Conservation (phyloP, 2,888 invertebrate species). For the Sthenelais limicola region DNA sequence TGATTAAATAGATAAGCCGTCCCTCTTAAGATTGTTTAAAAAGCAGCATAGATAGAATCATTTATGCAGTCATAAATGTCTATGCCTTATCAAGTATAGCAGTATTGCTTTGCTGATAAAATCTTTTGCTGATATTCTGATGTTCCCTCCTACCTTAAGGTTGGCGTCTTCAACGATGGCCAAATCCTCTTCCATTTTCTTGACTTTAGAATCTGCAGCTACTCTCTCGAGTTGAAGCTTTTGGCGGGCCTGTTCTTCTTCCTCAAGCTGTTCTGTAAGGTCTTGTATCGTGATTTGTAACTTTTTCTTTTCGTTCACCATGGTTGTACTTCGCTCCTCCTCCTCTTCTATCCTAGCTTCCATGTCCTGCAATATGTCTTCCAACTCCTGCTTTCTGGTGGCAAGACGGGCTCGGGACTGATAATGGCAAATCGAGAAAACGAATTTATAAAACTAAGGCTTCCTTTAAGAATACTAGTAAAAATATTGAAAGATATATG, state of each 20-base stretch:
- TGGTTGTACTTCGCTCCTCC: conserved; percentile 86
- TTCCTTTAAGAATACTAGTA: no score
- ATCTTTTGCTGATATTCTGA: background rate
- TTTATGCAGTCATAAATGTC: no score
- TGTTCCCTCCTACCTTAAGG: conserved; percentile 78
- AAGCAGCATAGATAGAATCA: no score
- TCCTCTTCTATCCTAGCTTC: conserved; percentile 97
- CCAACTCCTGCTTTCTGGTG: conserved; percentile 83
- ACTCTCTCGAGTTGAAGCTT: conserved; percentile 98
- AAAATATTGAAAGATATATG: no score
- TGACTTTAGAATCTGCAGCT: conserved; percentile 90
- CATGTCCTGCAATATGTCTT: conserved; percentile 96
- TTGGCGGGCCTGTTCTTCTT: conserved; percentile 93
- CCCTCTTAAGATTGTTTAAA: no score
- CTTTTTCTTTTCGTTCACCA: conserved; percentile 94
- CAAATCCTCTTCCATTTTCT: conserved; percentile 95
- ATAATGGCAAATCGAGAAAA: no score
- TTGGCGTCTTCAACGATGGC: conserved; percentile 91
- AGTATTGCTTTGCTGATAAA: no score
- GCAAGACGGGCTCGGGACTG: conserved; percentile 87
- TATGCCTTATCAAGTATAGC: no score
- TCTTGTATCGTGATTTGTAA: conserved; percentile 87
- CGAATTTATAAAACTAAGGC: no score
- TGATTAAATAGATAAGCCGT: no score
- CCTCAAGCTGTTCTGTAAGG: conserved; percentile 81